Evolutionary conservation across 2,888 invertebrate species (phyloP).

Genomic region (Spilosoma lubricipeda): DNA sequence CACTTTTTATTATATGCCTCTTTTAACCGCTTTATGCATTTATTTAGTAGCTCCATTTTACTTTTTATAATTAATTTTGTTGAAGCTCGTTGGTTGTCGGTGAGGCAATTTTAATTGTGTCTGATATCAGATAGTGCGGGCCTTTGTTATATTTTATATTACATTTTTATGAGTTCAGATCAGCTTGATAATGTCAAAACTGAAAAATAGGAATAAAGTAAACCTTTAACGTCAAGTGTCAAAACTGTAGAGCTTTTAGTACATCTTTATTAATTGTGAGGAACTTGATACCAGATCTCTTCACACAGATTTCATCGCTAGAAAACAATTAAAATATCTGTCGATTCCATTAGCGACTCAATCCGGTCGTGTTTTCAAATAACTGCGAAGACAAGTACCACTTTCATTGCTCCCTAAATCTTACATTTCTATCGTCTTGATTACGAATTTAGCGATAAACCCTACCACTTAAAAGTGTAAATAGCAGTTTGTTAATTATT

Average conservation of each 20-base stretch:
- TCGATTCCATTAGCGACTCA: not conserved
- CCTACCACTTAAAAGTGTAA: conserved; percentile 1
- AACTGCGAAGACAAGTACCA: not conserved
- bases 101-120: conserved; percentile 34
- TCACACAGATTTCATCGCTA: not conserved
- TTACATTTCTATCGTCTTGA: conserved; percentile 17
- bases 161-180: conserved; percentile 16
- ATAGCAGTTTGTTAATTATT: conserved; percentile 24
- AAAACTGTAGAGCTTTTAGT: not conserved
- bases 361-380: not conserved
- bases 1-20: conserved; percentile 72
- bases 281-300: not conserved
- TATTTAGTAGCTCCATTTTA: conserved; percentile 50
- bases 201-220: conserved; percentile 1
- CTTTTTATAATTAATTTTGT: conserved; percentile 47
- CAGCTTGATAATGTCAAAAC: not conserved
- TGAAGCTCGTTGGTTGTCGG: conserved; percentile 23
- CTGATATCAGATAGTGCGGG: conserved; percentile 30
- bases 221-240: not conserved
- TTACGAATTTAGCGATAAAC: not conserved
- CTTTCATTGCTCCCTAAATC: too few relatives aligned
- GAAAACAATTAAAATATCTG: not conserved
- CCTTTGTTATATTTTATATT: conserved; percentile 27
- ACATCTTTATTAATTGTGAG: not conserved
- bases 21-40: conserved; percentile 58